phyloP scores from a whole-genome alignment of 2,888 invertebrate species.

The Teinopalpus imperialis region DNA sequence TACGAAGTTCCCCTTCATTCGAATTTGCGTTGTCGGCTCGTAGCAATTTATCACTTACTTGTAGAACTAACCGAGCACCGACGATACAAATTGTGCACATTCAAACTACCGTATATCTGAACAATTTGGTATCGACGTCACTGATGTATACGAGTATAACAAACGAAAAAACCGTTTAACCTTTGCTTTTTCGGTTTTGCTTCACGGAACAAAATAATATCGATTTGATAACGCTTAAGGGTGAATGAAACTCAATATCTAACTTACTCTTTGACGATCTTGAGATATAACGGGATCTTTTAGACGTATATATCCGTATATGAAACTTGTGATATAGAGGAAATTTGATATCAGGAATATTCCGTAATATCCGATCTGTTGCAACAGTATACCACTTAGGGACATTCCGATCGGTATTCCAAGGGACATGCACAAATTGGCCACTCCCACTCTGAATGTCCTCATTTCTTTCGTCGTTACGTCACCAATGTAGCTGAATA shows the following conservation, averaged over 20 bases:
- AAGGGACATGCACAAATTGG: conserved; percentile 83
- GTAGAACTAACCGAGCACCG: conserved; percentile 62
- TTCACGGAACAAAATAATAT: no score
- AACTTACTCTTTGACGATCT: conserved; percentile 69
- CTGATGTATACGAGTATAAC: no score
- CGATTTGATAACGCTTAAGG: no score
- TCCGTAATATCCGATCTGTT: conserved; percentile 75
- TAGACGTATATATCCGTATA: conserved; percentile 72
- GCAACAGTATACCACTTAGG: conserved; percentile 77
- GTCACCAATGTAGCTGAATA: conserved; percentile 84
- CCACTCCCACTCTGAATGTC: conserved; percentile 83
- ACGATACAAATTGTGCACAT: conserved; percentile 20
- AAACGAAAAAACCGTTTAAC: no score
- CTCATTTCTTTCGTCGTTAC: conserved; percentile 82
- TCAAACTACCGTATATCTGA: conserved; percentile 15
- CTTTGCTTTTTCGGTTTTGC: no score
- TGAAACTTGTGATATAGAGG: conserved; percentile 75
- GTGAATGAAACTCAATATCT: no score
- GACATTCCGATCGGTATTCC: conserved; percentile 83
- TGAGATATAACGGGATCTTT: conserved; percentile 68
- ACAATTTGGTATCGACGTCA: conserved; percentile 4
- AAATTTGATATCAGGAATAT: conserved; percentile 76
- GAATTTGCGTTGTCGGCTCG: conserved; percentile 71
- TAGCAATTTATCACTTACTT: conserved; percentile 80
- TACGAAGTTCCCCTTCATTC: conserved; percentile 71